Evolutionary conservation across 1,140 invertebrate genomes (phyloP).

Genomic region (Drosophila repletoides): DNA sequence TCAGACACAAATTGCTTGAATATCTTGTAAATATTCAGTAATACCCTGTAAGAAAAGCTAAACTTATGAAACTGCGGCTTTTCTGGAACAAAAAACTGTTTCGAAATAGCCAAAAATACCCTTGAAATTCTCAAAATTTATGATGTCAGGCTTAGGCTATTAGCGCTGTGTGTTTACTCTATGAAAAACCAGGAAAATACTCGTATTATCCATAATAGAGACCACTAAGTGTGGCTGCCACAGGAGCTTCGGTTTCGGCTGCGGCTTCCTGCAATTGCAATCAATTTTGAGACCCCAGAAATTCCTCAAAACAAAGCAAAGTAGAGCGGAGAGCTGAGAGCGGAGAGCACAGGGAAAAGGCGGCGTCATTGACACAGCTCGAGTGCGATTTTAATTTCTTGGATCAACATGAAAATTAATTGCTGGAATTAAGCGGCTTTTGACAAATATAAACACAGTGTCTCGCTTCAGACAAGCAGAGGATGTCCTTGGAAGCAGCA

Average conservation of each 20-base stretch:
- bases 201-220: constrained; percentile 2
- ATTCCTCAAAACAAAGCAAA: neutral
- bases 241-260: neutral
- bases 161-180: neutral
- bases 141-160: neutral
- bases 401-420: constrained; percentile 81
- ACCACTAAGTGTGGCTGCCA: neutral
- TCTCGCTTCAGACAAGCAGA: neutral
- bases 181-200: neutral
- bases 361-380: constrained; percentile 37
- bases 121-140: neutral
- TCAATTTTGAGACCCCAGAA: neutral
- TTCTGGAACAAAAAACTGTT: too few species aligned
- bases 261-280: too few species aligned
- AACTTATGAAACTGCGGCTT: too few species aligned
- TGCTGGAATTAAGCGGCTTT: constrained; percentile 74
- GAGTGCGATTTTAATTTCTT: constrained; percentile 75
- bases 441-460: constrained; percentile 59
- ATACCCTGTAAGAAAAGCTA: too few species aligned
- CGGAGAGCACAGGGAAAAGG: too few species aligned
- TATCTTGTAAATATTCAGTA: too few species aligned
- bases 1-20: too few species aligned
- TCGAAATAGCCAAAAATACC: too few species aligned
- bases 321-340: neutral
- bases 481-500: neutral